Evolutionary conservation across 2,888 invertebrate species (phyloP).

Genomic region (Acleris sparsana): DNA sequence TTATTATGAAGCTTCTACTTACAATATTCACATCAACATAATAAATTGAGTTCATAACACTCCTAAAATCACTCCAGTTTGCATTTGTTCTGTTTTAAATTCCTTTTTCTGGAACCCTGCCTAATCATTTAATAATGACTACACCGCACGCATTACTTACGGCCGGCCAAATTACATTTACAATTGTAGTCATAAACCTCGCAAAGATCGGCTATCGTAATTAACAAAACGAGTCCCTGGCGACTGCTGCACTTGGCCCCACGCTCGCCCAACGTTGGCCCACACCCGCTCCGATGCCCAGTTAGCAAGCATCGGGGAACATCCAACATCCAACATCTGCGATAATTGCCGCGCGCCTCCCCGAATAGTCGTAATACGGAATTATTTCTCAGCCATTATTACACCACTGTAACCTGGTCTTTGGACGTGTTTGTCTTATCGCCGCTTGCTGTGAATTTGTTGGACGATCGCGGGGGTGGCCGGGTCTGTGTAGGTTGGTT

Average conservation of each 20-base stretch:
- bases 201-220: conserved; percentile 30
- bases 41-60: background rate
- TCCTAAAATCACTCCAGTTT: background rate
- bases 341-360: conserved; percentile 36
- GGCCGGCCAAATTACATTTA: conserved; percentile 28
- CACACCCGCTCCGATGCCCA: conserved; percentile 2
- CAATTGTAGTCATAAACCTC: conserved; percentile 24
- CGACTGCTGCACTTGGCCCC: conserved; percentile 15
- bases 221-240: conserved; percentile 25
- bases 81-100: conserved; percentile 1
- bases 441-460: background rate
- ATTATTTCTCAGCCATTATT: conserved; percentile 36
- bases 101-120: conserved; percentile 23
- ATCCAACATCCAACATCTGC: conserved; percentile 8
- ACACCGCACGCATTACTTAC: conserved; percentile 15
- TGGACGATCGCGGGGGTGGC: background rate
- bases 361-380: conserved; percentile 35
- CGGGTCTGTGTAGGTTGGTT: conserved; percentile 4
- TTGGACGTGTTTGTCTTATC: background rate
- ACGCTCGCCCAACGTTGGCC: conserved; percentile 10
- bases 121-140: conserved; percentile 35
- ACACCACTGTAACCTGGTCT: conserved; percentile 15
- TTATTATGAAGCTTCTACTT: too few relatives aligned
- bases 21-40: too few relatives aligned
- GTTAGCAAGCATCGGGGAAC: conserved; percentile 3